phyloP scores from a whole-genome alignment of 2,797 vertebrate species.

The Sebastes diploproa region DNA sequence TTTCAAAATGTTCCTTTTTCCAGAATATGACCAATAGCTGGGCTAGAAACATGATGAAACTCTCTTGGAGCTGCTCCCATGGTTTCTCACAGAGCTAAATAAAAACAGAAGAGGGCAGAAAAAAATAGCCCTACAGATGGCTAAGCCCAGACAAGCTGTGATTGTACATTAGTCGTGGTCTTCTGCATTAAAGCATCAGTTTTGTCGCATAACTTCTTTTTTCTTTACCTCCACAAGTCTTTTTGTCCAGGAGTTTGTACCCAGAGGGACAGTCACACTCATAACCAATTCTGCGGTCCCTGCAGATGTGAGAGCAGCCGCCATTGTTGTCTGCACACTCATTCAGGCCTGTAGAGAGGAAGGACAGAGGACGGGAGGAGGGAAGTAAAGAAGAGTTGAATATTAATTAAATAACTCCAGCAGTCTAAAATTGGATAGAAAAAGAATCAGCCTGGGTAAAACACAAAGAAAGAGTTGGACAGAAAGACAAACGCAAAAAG shows the following conservation, averaged over 20 bases:
- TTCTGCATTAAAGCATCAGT: not conserved
- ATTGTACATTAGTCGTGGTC: not conserved
- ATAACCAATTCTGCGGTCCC: conserved; percentile 90
- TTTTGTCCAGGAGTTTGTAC: conserved; percentile 95
- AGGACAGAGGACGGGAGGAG: not conserved
- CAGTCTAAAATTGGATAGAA: conserved; percentile 3
- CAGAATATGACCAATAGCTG: not conserved
- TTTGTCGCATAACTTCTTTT: not conserved
- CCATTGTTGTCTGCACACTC: conserved; percentile 94
- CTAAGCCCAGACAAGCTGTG: not conserved
- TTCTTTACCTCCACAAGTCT: conserved; percentile 94
- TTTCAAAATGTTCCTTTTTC: not conserved
- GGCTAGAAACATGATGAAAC: not conserved
- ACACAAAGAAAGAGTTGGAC: conserved; percentile 10
- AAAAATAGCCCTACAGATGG: not conserved
- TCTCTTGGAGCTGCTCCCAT: not conserved
- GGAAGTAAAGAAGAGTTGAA: conserved; percentile 7
- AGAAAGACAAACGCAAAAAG: conserved; percentile 4
- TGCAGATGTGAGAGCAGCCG: conserved; percentile 97
- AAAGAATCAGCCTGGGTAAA: not conserved
- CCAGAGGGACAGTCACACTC: conserved; percentile 94
- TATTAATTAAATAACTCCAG: conserved; percentile 32
- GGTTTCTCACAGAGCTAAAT: not conserved
- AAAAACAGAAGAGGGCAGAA: not conserved
- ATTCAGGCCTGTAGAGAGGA: conserved; percentile 85